phyloP scores from a whole-genome alignment of 2,888 invertebrate genomes.

The Calameuta idolon region DNA sequence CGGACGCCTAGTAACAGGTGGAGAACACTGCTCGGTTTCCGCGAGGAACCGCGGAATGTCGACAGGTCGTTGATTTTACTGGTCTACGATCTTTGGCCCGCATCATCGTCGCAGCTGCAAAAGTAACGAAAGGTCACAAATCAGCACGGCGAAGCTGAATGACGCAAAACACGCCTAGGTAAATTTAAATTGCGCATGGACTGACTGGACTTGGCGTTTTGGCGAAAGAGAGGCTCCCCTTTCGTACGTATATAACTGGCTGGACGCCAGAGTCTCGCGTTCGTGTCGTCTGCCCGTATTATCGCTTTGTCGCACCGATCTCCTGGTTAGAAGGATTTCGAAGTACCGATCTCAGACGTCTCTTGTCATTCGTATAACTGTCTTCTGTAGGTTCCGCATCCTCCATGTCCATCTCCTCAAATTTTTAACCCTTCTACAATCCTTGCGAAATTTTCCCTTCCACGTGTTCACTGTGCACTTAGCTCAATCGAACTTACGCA shows the following conservation, averaged over 20 bases:
- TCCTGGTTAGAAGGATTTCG: slow-evolving; percentile 11
- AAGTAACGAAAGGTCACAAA: slow-evolving; percentile 55
- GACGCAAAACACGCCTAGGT: slow-evolving; percentile 63
- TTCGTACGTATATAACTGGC: slow-evolving; percentile 38
- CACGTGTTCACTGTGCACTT: not conserved
- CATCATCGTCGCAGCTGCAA: slow-evolving; percentile 55
- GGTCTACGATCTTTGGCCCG: slow-evolving; percentile 53
- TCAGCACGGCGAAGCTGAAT: slow-evolving; percentile 52
- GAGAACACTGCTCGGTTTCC: slow-evolving; percentile 20
- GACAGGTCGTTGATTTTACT: slow-evolving; percentile 56
- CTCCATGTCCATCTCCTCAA: not conserved
- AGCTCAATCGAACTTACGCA: not conserved
- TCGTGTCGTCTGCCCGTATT: slow-evolving; percentile 39
- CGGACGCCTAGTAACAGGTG: slow-evolving; percentile 50
- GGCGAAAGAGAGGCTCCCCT: slow-evolving; percentile 30
- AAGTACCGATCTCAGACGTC: slow-evolving; percentile 13
- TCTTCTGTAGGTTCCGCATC: not conserved
- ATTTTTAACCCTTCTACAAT: not conserved
- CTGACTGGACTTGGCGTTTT: slow-evolving; percentile 34
- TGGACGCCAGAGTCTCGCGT: slow-evolving; percentile 46
- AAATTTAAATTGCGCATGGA: slow-evolving; percentile 63
- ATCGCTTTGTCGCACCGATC: slow-evolving; percentile 37
- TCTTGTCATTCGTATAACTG: not conserved
- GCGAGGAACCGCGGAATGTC: slow-evolving; percentile 40
- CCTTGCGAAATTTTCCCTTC: slow-evolving; percentile 28